phyloP scores from a whole-genome alignment of 2,888 invertebrate genomes.

The Dynastes tityus region DNA sequence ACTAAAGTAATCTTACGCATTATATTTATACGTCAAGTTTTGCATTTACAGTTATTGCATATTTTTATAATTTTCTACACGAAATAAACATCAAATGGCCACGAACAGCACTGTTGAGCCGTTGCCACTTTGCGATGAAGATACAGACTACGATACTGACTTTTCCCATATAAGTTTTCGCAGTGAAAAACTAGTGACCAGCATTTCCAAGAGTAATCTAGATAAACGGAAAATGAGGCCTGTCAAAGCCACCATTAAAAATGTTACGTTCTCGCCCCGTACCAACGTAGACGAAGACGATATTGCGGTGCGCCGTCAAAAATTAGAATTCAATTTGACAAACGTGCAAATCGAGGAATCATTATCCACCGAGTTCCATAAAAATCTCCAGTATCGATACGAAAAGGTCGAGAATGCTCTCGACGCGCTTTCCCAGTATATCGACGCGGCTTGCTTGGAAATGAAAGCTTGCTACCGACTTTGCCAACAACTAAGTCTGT shows the following conservation, averaged over 20 bases:
- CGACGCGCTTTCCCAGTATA: conserved; percentile 50
- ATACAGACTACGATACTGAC: conserved; percentile 36
- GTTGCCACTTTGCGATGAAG: conserved; percentile 26
- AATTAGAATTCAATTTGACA: conserved; percentile 54
- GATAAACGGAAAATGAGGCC: conserved; percentile 21
- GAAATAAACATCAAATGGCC: conserved; percentile 9
- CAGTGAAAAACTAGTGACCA: not conserved
- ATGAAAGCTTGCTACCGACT: conserved; percentile 55
- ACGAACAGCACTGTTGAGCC: conserved; percentile 21
- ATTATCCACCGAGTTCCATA: conserved; percentile 52
- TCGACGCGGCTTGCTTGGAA: conserved; percentile 53
- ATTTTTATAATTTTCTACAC: conserved; percentile 5
- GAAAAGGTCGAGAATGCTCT: conserved; percentile 52
- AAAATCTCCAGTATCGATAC: conserved; percentile 50
- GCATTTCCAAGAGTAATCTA: not conserved
- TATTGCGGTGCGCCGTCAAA: conserved; percentile 51
- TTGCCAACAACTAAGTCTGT: conserved; percentile 54
- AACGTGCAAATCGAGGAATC: conserved; percentile 55
- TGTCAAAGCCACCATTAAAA: conserved; percentile 16
- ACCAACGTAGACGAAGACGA: conserved; percentile 47
- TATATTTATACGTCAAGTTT: not conserved
- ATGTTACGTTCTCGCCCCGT: conserved; percentile 41
- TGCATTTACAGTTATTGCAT: not conserved
- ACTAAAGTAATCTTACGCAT: not conserved
- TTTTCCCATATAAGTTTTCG: conserved; percentile 33